Percentiles rank a stretch among this genome's conserved stretches.
Evolutionary conservation across 2,113 vertebrate species (phyloP).

Genomic region (Physeter macrocephalus): DNA sequence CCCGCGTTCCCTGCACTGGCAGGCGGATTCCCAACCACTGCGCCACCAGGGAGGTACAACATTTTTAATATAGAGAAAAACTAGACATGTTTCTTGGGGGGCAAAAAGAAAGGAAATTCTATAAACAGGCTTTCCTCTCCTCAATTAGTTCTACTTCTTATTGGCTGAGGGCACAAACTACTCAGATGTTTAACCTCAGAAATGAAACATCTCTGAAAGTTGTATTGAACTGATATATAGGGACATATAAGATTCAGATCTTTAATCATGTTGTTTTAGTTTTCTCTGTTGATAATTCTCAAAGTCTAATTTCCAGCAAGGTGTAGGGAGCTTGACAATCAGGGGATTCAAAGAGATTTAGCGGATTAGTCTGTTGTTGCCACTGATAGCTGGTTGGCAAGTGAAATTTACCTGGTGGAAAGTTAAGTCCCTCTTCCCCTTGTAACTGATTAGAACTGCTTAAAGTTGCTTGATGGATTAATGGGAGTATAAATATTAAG

Average conservation of each 20-base stretch:
- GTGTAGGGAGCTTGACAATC: neutral
- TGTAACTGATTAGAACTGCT: slow-evolving; percentile 17
- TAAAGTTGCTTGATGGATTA: slow-evolving; percentile 30
- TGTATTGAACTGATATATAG: neutral
- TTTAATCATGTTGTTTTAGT: neutral
- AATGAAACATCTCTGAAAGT: slow-evolving; percentile 3
- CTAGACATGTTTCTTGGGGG: neutral
- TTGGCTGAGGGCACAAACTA: neutral
- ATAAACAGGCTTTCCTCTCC: neutral
- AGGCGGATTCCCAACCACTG: too few species aligned
- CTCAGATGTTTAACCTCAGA: neutral
- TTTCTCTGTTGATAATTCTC: neutral
- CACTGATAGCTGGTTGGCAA: neutral
- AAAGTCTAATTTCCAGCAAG: neutral
- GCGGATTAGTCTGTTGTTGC: neutral
- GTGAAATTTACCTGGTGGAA: neutral
- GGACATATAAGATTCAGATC: neutral
- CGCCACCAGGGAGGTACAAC: too few species aligned
- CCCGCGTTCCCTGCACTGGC: too few species aligned
- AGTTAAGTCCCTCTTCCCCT: neutral
- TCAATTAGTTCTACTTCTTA: neutral
- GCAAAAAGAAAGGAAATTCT: neutral
- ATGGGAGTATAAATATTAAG: neutral
- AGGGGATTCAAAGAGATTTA: neutral
- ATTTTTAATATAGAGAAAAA: slow-evolving; percentile 8